These are phyloP conservation scores for Pseudotriccus pelzelni DNA, from an alignment of 2,797 vertebrate species.

Conservation along the genomic window DNA sequence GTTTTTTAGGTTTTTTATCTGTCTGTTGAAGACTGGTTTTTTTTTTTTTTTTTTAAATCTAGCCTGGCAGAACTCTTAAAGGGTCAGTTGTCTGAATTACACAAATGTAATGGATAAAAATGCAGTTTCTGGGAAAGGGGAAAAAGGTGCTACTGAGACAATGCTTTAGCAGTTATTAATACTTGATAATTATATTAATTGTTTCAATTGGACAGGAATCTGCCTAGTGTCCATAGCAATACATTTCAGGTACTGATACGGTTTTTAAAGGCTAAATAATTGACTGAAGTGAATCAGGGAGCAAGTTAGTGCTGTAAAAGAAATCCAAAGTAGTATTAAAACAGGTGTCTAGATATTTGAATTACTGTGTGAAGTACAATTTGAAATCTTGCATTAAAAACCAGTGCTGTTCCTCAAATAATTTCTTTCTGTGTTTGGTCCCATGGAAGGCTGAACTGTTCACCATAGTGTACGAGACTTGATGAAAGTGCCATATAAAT, in stretches of 20 bases:
- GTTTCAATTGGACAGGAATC: neutral
- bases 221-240: neutral
- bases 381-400: neutral
- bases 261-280: neutral
- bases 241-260: neutral
- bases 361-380: neutral
- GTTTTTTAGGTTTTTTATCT: neutral
- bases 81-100: neutral
- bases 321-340: neutral
- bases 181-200: neutral
- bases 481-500: neutral
- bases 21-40: neutral
- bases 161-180: neutral
- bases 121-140: neutral
- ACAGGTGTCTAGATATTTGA: neutral
- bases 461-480: neutral
- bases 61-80: neutral
- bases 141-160: neutral
- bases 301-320: neutral
- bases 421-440: neutral
- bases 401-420: neutral
- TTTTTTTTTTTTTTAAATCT: neutral
- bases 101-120: neutral
- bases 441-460: neutral
- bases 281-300: neutral